phyloP scores from a whole-genome alignment of 2,113 vertebrate genomes.

The Hystrix brachyura region DNA sequence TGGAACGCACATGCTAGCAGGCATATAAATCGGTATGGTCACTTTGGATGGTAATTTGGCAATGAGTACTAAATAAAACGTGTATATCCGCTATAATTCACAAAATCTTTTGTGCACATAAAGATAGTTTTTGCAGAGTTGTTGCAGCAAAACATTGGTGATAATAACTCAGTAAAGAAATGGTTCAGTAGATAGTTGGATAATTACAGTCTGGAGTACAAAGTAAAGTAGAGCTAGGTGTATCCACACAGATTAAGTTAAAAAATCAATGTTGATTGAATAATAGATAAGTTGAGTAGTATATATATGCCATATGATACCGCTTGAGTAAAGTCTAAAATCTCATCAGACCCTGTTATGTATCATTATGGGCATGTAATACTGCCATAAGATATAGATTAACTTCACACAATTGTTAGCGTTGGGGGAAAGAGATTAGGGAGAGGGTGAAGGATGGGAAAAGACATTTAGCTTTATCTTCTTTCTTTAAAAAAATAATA shows the following conservation, averaged over 20 bases:
- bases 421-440: not conserved
- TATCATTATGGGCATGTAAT: not conserved
- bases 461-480: not conserved
- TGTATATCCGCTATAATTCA: not conserved
- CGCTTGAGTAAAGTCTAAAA: not conserved
- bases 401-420: not conserved
- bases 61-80: not conserved
- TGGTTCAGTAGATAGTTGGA: not conserved
- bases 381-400: not conserved
- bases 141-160: not conserved
- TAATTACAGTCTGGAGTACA: slow-evolving; percentile 42
- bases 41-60: slow-evolving; percentile 4
- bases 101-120: not conserved
- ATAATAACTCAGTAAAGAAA: slow-evolving; percentile 39
- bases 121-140: not conserved
- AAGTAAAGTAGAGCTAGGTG: not conserved
- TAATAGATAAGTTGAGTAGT: not conserved
- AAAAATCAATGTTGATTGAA: not conserved
- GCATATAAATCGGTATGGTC: not conserved
- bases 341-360: not conserved
- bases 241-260: not conserved
- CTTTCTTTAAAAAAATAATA: not conserved
- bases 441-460: not conserved
- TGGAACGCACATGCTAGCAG: not conserved
- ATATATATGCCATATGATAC: not conserved